Evolutionary conservation across 2,797 vertebrate species (phyloP).

Genomic region (Molossus alvarezi): DNA sequence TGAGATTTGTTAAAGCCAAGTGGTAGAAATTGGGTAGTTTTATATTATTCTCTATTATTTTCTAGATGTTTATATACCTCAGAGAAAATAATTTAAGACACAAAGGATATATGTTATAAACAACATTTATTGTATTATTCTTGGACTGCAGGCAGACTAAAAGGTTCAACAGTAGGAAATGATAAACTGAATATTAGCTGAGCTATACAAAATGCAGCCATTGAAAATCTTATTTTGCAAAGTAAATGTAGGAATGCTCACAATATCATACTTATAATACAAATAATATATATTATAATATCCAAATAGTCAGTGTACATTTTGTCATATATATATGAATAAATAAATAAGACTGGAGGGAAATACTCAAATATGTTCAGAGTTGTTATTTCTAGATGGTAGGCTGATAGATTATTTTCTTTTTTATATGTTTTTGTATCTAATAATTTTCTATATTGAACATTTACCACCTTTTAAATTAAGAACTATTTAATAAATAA

Average conservation of each 20-base stretch:
- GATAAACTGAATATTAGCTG: constrained; percentile 24
- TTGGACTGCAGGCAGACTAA: constrained; percentile 23
- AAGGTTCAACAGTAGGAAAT: constrained; percentile 25
- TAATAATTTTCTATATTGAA: not conserved
- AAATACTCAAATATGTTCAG: not conserved
- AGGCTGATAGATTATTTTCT: not conserved
- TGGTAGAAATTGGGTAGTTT: not conserved
- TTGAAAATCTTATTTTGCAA: constrained; percentile 53
- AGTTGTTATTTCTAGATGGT: not conserved
- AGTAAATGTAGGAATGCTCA: not conserved
- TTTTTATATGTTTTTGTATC: not conserved
- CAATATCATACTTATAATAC: not conserved
- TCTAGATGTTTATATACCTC: not conserved
- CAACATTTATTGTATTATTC: not conserved
- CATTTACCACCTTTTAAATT: not conserved
- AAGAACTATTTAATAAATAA: not conserved
- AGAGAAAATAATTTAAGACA: constrained; percentile 39
- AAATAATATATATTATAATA: not conserved
- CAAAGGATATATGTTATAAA: not conserved
- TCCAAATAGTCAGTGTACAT: not conserved
- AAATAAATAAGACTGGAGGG: not conserved
- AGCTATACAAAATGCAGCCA: not conserved
- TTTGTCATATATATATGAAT: not conserved
- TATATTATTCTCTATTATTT: not conserved
- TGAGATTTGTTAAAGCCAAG: constrained; percentile 6